These are phyloP conservation scores for Micrastur ruficollis DNA, from an alignment of 2,797 vertebrate genomes.

Conservation along the genomic window DNA sequence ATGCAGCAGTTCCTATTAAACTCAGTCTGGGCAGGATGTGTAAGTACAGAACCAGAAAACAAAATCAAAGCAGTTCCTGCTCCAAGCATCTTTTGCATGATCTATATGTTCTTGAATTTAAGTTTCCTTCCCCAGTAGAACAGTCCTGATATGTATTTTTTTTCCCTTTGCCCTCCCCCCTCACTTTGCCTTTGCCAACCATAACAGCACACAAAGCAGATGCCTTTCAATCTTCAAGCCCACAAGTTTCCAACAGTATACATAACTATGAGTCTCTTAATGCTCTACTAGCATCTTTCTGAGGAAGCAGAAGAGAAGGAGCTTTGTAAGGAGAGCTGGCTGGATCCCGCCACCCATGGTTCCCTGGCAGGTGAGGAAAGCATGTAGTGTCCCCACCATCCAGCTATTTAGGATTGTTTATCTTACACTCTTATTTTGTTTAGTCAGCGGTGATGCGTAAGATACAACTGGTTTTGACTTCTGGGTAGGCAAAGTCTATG, in stretches of 20 bases:
- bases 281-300: not conserved
- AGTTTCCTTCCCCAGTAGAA: not conserved
- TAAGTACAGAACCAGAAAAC: not conserved
- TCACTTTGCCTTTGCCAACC: not conserved
- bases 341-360: not conserved
- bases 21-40: not conserved
- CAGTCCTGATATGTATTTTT: not conserved
- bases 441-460: conserved; percentile 11
- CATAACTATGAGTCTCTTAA: not conserved
- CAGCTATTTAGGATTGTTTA: not conserved
- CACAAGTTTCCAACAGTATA: not conserved
- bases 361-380: not conserved
- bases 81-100: not conserved
- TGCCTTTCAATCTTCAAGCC: not conserved
- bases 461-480: conserved; percentile 43
- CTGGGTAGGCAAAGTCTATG: conserved; percentile 31
- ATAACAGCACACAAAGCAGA: rapidly evolving
- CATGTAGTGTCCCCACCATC: not conserved
- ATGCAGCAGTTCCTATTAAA: not conserved
- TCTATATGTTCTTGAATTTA: not conserved
- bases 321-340: not conserved
- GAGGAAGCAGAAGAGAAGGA: not conserved
- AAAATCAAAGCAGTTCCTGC: not conserved
- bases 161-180: rapidly evolving
- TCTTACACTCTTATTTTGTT: not conserved